Base-by-base conservation (phyloP, 2,113 vertebrate species). In the Indri indri region DNA sequence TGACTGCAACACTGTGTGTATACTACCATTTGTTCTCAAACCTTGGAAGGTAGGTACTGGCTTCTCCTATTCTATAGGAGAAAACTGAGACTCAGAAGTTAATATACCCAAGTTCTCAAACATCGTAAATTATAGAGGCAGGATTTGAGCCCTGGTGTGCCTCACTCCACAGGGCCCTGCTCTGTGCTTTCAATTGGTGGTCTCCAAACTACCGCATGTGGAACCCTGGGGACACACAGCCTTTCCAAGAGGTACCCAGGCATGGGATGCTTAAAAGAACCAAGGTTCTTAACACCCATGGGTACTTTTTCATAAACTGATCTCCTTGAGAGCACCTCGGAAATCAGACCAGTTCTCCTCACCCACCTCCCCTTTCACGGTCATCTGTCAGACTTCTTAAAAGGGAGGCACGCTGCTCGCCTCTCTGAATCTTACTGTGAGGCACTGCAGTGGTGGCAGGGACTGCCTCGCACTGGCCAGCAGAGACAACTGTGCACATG, bases 391-490 rank as follows among this genome's bases (percentile, higher is more conserved):
- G 9, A 7, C 37, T 59, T 66, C 37, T 42, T 34, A 23, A 23
- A 65, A 85, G 47, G 30, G 27, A 61, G 68, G 34, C n/a, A 13
- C 5, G 0, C 25, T n/a, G 27, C 16, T 18, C 8, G 1, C 7
- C 16, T 17, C 18, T 57, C 9, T 16, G 47, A 37, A 20, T 23
- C 77, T 34, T 9, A 5, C 54, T 42, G 6, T 5, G 17, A 63
- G n/a, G 17, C 50, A 22, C 34, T 18, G 11, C 1, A 6, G 4
- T 52, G 1, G 47, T 6, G 9, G 23, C 50, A 4, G 2, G 25
- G 2, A 3, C 2, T 6, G 12, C 17, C 50, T 54, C 12, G 22
- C 6, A 2, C 14, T 5, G 8, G 27, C 42, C 2, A 4, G 4
- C 9, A 47, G 8, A 10, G n/a, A 34, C 7, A 14, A 4, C 12